Conservation (phyloP, 2,797 vertebrate species). For the Diceros bicornis region DNA sequence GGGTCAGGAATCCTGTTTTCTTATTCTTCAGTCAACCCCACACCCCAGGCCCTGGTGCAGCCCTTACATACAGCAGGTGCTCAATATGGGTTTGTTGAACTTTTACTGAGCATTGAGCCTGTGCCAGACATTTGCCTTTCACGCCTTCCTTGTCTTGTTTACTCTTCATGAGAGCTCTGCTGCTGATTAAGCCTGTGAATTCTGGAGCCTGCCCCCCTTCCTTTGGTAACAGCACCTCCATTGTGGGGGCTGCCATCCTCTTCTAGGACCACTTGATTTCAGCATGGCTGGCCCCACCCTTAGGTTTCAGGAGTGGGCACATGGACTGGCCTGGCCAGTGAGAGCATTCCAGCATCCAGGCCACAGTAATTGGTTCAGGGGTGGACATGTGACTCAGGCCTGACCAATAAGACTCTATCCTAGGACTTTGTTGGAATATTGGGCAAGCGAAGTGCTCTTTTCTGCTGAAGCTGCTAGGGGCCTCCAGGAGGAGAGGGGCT, state of each 20-base stretch:
- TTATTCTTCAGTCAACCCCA: background rate
- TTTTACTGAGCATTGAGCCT: background rate
- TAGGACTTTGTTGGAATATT: background rate
- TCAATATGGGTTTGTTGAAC: fast-evolving
- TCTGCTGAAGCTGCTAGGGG: background rate
- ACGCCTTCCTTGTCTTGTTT: background rate
- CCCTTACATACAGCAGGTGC: background rate
- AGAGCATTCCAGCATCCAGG: background rate
- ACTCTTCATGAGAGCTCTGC: background rate
- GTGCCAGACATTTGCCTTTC: background rate
- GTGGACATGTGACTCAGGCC: background rate
- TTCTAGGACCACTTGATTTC: no score
- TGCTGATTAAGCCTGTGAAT: no score
- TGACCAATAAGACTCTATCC: background rate
- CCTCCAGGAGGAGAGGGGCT: background rate
- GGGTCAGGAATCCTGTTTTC: background rate
- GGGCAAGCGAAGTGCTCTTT: background rate
- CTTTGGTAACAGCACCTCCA: no score
- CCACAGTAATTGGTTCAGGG: background rate
- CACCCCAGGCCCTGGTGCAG: fast-evolving
- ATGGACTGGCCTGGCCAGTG: no score
- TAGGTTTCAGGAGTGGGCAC: no score
- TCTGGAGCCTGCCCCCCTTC: no score
- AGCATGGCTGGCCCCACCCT: no score
- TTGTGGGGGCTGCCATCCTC: no score